Conservation (phyloP, 1,140 invertebrate genomes). For the Helicoverpa zea region DNA sequence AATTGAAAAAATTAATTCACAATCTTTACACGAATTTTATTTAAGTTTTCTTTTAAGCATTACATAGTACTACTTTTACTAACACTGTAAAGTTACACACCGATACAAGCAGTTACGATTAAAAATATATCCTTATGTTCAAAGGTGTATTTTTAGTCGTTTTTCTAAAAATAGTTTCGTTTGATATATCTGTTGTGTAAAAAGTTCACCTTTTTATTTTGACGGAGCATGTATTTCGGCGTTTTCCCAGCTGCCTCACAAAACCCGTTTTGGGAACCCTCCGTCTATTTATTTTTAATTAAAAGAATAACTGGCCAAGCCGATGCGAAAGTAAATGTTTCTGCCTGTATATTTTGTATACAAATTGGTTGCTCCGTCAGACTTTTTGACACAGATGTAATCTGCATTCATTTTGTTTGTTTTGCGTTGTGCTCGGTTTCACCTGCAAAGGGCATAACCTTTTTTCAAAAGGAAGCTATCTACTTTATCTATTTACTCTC, state of each 20-base stretch:
- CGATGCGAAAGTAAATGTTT: neutral
- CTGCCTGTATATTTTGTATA: neutral
- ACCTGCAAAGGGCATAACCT: neutral
- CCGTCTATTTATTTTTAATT: conserved; percentile 13
- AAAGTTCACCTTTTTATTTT: neutral
- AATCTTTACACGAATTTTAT: no score
- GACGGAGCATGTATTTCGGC: neutral
- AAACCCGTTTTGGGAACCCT: neutral
- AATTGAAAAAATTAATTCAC: no score
- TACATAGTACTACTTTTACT: no score
- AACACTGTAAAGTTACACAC: no score
- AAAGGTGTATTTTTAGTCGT: neutral
- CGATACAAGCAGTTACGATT: no score
- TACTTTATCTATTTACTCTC: no score
- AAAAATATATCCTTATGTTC: neutral
- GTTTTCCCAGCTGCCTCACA: neutral
- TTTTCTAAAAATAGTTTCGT: neutral
- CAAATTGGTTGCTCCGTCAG: neutral
- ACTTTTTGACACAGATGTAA: neutral
- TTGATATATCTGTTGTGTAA: neutral
- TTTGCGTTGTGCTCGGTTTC: neutral
- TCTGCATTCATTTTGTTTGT: neutral
- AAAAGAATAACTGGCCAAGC: conserved; percentile 17
- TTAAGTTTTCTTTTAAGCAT: no score
- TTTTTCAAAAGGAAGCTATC: no score